phyloP scores from a whole-genome alignment of 1,140 invertebrate genomes.

The Cydia splendana region DNA sequence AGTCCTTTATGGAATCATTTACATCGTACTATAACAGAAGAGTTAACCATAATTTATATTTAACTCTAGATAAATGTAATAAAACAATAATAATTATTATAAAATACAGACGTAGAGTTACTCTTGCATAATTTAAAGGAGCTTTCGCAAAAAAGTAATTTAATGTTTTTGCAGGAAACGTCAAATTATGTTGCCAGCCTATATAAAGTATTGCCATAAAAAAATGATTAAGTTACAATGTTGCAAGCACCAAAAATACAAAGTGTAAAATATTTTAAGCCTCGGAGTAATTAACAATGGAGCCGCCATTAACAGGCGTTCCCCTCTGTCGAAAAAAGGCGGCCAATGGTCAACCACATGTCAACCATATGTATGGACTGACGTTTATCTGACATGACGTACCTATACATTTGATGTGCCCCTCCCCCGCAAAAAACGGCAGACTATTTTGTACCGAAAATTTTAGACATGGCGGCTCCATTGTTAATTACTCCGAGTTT shows the following conservation, averaged over 20 bases:
- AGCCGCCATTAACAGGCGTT: no score
- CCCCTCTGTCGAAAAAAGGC: no score
- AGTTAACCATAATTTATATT: not conserved
- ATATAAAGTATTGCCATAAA: not conserved
- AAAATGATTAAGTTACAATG: not conserved
- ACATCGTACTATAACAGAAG: not conserved
- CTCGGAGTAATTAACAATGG: no score
- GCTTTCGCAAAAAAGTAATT: not conserved
- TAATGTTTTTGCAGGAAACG: not conserved
- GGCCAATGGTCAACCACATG: no score
- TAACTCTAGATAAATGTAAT: not conserved
- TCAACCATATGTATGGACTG: no score
- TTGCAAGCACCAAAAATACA: not conserved
- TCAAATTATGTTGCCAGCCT: not conserved
- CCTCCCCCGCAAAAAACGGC: no score
- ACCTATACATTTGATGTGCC: no score
- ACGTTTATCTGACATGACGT: no score
- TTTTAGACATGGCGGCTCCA: no score
- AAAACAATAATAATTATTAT: not conserved
- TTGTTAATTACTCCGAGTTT: no score
- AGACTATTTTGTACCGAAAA: no score
- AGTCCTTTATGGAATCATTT: constrained; percentile 43
- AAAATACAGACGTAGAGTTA: not conserved
- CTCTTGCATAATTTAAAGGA: not conserved
- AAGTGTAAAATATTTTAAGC: not conserved